phyloP scores from a whole-genome alignment of 2,888 invertebrate genomes.

The Tetropium fuscum region DNA sequence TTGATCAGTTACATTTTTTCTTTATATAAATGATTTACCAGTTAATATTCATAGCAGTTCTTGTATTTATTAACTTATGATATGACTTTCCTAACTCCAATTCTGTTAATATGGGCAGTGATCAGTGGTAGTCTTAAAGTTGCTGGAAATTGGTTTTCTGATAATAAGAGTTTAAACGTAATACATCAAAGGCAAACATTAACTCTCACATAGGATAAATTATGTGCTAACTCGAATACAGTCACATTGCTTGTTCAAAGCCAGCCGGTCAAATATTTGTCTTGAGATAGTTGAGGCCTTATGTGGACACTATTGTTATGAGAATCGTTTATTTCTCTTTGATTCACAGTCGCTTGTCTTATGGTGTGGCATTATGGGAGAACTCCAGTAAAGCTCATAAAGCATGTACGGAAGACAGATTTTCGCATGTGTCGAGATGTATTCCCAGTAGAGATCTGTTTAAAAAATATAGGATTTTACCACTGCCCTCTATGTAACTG shows the following conservation, averaged over 20 bases:
- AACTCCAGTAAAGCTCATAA: not conserved
- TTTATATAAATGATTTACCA: not conserved
- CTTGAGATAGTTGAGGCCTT: not conserved
- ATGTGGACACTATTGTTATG: not conserved
- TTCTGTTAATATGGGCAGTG: not conserved
- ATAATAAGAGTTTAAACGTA: not conserved
- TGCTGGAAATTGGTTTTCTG: not conserved
- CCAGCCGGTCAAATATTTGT: too few relatives aligned
- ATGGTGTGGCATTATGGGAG: not conserved
- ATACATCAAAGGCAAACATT: not conserved
- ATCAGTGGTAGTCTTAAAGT: not conserved
- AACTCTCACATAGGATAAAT: not conserved
- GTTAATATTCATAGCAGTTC: not conserved
- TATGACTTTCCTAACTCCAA: not conserved
- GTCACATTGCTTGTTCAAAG: not conserved
- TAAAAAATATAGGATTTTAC: too few relatives aligned
- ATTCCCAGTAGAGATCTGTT: too few relatives aligned
- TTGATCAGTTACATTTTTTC: too few relatives aligned
- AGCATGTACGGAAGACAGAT: too few relatives aligned
- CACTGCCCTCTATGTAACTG: too few relatives aligned
- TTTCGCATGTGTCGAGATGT: too few relatives aligned
- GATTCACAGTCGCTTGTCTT: not conserved
- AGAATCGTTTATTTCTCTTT: not conserved
- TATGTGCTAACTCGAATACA: not conserved
- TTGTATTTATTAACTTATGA: not conserved